Evolutionary conservation across 2,888 invertebrate genomes (phyloP), one percentile per base, ranked within the genome.

Genomic region (Brenthis daphne): DNA sequence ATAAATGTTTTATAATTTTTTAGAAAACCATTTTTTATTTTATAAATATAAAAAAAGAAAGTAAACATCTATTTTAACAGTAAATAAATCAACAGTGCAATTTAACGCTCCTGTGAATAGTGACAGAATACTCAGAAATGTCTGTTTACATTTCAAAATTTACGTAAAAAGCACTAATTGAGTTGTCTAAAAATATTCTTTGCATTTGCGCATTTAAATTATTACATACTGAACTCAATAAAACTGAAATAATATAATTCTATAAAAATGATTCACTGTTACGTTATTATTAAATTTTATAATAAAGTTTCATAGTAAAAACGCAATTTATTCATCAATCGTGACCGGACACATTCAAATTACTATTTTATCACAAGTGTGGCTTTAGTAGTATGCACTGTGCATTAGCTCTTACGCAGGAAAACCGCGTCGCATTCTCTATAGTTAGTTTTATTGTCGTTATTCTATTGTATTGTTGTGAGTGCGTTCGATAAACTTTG

Each of bases 401-500:
- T 71, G 33, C 56, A 51, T 58, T 13, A 51, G 64, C 56, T 69
- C 56, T 67, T 67, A 60, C 51, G 20, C n/a, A 65, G 71, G 68
- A 72, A 70, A 74, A 74, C 65, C 68, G 57, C 65, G 60, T 61
- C 61, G 65, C 70, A 61, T 72, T 71, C 57, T 70, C 54, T 66
- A 57, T 68, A 67, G 24, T 57, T 81, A 79, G 82, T 81, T 85
- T 87, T 87, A 87, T 85, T 87, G 84, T 88, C 85, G 74, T 77
- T 81, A 79, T 79, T 80, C 85, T 82, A 87, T 89, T 87, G 88
- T 89, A 80, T 85, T 79, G 79, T 83, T 79, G 79, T 81, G 80
- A 80, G 77, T 83, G 80, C 87, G 89, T 88, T 87, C 90, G 88
- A 90, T 91, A 91, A 90, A 90, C 89, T 87, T 89, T 90, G 90